phyloP scores from a whole-genome alignment of 2,888 invertebrate genomes.

The Gnatocerus cornutus region DNA sequence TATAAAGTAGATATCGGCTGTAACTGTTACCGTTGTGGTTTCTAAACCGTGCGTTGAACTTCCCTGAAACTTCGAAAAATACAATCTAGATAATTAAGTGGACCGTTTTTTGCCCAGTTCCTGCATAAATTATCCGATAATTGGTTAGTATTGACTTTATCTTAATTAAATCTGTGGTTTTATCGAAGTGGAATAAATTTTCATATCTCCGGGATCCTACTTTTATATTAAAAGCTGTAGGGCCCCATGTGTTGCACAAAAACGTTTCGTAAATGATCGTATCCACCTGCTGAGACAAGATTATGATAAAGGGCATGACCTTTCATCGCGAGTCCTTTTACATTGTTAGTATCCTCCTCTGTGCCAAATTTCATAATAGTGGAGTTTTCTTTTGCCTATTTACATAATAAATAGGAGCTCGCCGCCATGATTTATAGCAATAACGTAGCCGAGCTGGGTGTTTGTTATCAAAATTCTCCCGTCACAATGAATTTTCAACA shows the following conservation, averaged over 20 bases:
- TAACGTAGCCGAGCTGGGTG: constrained; percentile 14
- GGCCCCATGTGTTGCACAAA: not conserved
- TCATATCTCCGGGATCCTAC: not conserved
- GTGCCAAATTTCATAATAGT: constrained; percentile 21
- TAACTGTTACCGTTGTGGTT: too few species aligned
- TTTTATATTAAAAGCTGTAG: constrained; percentile 10
- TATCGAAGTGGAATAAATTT: constrained; percentile 8
- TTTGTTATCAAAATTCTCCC: constrained; percentile 37
- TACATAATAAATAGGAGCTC: constrained; percentile 31
- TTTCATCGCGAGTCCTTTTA: not conserved
- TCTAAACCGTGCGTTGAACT: too few species aligned
- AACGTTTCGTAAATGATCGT: constrained; percentile 15
- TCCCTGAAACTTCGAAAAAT: too few species aligned
- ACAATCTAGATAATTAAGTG: too few species aligned
- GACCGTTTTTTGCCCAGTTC: too few species aligned
- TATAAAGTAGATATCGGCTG: not conserved
- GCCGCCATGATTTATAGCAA: constrained; percentile 29
- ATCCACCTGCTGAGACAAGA: constrained; percentile 11
- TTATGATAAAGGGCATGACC: constrained; percentile 10
- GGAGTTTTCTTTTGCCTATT: constrained; percentile 14
- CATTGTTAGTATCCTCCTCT: constrained; percentile 7
- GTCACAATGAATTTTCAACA: constrained; percentile 37
- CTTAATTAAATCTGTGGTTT: not conserved
- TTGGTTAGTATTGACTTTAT: too few species aligned
- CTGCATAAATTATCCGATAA: too few species aligned